phyloP scores from a whole-genome alignment of 2,113 vertebrate species.

The Gopherus flavomarginatus region DNA sequence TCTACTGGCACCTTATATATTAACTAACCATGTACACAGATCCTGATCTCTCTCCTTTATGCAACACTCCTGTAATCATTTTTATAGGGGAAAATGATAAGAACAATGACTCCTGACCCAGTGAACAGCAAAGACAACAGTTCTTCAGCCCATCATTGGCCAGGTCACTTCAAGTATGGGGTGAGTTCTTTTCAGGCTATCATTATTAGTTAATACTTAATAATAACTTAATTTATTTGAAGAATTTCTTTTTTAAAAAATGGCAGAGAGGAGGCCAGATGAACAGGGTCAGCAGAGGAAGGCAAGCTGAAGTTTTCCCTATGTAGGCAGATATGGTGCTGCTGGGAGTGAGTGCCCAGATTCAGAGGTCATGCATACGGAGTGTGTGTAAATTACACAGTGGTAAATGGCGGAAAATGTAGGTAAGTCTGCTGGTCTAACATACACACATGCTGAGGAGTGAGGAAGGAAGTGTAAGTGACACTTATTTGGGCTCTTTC shows the following conservation, averaged over 20 bases:
- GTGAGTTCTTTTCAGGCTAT: not conserved
- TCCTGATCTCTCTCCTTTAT: not conserved
- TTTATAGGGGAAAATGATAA: not conserved
- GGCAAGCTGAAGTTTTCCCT: not conserved
- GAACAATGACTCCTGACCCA: not conserved
- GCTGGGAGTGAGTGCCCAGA: not conserved
- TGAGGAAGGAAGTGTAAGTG: slow-evolving; percentile 15
- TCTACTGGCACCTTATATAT: not conserved
- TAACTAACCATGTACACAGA: not conserved
- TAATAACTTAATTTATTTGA: not conserved
- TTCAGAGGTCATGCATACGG: not conserved
- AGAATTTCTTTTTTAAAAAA: not conserved
- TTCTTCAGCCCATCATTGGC: not conserved
- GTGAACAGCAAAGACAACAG: not conserved
- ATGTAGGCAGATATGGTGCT: not conserved
- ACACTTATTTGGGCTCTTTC: slow-evolving; percentile 55
- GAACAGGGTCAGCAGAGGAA: not conserved
- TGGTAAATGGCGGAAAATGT: not conserved
- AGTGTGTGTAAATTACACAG: not conserved
- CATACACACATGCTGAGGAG: not conserved
- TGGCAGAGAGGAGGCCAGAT: not conserved
- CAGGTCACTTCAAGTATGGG: not conserved
- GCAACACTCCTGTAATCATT: not conserved
- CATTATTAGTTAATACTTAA: not conserved
- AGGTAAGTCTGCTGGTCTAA: not conserved